Conservation (phyloP, 2,888 invertebrate genomes). For the Aphidoletes aphidimyza region DNA sequence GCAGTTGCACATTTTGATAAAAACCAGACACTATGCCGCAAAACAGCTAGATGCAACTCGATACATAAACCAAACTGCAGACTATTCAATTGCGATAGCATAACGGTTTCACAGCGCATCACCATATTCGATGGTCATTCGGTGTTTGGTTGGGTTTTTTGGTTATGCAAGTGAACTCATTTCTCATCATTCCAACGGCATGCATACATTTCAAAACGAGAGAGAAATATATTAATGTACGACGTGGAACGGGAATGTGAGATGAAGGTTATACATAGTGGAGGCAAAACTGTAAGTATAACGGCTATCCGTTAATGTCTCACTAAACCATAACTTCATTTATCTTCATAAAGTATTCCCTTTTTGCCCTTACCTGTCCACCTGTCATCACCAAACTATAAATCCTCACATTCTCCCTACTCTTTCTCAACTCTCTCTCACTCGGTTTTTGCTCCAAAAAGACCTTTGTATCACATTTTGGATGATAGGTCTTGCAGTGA, state of each 20-base stretch:
- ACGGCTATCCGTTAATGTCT: slow-evolving; percentile 51
- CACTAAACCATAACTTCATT: slow-evolving; percentile 54
- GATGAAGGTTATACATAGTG: not conserved
- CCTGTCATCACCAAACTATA: slow-evolving; percentile 54
- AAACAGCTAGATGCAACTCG: too few species aligned
- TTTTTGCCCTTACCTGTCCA: slow-evolving; percentile 54
- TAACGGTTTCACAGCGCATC: too few species aligned
- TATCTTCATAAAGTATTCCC: slow-evolving; percentile 54
- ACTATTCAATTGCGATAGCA: too few species aligned
- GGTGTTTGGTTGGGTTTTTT: not conserved
- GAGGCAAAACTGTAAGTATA: slow-evolving; percentile 23
- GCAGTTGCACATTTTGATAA: not conserved
- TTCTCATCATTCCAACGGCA: slow-evolving; percentile 27
- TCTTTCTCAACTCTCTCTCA: not conserved
- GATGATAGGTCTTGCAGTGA: not conserved
- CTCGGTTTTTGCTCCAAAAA: not conserved
- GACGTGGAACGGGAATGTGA: not conserved
- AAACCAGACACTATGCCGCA: not conserved
- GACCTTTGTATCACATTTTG: not conserved
- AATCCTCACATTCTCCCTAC: slow-evolving; percentile 15
- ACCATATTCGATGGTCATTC: not conserved
- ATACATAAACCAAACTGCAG: too few species aligned
- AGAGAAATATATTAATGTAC: not conserved
- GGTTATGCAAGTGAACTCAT: not conserved
- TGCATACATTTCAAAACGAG: not conserved